These are phyloP conservation scores for Oscheius sp. DNA, from an alignment of 2,888 invertebrate species.

Conservation along the genomic window DNA sequence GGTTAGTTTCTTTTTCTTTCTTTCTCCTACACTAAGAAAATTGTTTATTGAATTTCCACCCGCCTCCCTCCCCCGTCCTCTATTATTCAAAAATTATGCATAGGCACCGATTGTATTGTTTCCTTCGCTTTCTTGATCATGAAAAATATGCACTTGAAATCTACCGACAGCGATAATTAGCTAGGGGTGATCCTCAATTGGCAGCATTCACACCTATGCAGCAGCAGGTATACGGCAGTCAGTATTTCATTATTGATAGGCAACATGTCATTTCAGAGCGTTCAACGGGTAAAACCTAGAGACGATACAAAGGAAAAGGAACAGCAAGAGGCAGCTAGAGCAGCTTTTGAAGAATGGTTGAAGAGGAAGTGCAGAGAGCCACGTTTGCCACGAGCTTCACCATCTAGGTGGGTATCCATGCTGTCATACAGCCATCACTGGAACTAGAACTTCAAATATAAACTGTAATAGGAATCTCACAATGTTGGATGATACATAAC, in stretches of 20 bases:
- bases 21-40: too few relatives aligned
- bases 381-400: constrained; percentile 49
- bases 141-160: constrained; percentile 1
- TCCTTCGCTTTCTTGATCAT: neutral
- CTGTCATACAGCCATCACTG: neutral
- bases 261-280: constrained; percentile 41
- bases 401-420: constrained; percentile 41
- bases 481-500: too few relatives aligned
- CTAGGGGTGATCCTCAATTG: constrained; percentile 14
- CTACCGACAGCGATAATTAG: constrained; percentile 23
- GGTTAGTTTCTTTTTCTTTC: constrained; percentile 15
- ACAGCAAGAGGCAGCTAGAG: constrained; percentile 49
- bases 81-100: constrained; percentile 9
- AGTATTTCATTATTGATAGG: neutral
- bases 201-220: constrained; percentile 12
- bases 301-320: constrained; percentile 51
- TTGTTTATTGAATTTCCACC: too few relatives aligned
- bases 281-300: constrained; percentile 44
- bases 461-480: neutral
- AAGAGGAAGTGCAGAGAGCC: constrained; percentile 51
- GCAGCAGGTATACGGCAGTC: neutral
- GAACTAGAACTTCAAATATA: neutral
- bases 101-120: neutral
- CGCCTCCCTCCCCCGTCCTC: neutral
- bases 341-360: constrained; percentile 56